Evolutionary conservation across 2,888 invertebrate species (phyloP), one percentile per base, ranked within the genome.

Genomic region (Acronicta alni): DNA sequence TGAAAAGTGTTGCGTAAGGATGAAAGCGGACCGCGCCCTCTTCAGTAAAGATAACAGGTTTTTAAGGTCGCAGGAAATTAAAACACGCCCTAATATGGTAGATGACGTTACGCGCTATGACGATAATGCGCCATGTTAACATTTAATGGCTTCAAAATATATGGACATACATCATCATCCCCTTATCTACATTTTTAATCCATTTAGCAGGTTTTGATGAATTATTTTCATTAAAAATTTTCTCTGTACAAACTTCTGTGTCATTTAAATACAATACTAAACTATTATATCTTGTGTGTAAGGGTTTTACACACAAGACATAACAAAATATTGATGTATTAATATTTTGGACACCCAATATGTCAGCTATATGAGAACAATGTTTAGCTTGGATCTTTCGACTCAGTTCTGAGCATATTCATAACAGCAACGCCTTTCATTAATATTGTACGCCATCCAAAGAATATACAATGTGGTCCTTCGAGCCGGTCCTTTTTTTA

Each of bases 1-100:
- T 66, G 74, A 81, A 79, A 81, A 77, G 60, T 62, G 58, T 85
- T 83, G 66, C 72, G 75, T 81, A 82, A 84, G 65, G 66, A 79
- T 54, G 81, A 84, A 83, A 83, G 80, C 69, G 41, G 61, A 45
- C 75, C 73, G 57, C 79, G 60, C 81, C 81, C 63, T 64, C 67
- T 52, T 45, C 16, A 43, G 26, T 65, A 47, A 62, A 47, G 39
- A 52, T 68, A n/a, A 23, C 45, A 42, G 48, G 52, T 48, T 41
- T 41, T 47, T 55, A 52, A 66, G 58, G 65, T 71, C 43, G 30
- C 59, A 78, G 80, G 80, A 80, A 78, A 79, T 77, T 79, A 75
- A 72, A 66, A 65, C 52, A 65, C 52, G 49, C 57, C 67, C 58
- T 72, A 64, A 57, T 64, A 64, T 51, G 47, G 45, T 16, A 37